These are phyloP conservation scores for Nylanderia fulva DNA, from an alignment of 1,140 invertebrate species.

Conservation along the genomic window DNA sequence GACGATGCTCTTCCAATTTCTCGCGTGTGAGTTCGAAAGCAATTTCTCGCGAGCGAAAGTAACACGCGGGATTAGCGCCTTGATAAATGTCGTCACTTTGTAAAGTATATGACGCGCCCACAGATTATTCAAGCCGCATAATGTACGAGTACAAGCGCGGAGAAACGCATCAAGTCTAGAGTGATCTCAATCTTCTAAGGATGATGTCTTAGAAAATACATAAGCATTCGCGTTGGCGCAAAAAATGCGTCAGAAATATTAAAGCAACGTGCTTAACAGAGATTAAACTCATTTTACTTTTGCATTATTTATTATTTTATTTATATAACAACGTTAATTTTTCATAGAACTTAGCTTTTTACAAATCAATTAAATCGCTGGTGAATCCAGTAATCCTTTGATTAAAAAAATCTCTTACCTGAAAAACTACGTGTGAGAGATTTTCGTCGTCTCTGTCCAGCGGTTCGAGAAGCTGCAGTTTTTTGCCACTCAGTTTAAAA, in stretches of 20 bases:
- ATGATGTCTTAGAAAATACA: neutral
- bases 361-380: constrained; percentile 8
- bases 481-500: constrained; percentile 94
- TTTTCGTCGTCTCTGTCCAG: constrained; percentile 94
- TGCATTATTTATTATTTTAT: neutral
- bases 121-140: neutral
- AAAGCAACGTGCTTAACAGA: neutral
- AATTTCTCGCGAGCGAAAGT: neutral
- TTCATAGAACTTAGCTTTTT: neutral
- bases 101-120: neutral
- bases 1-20: neutral
- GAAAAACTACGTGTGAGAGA: constrained; percentile 94
- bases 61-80: neutral
- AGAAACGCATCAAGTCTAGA: constrained; percentile 9
- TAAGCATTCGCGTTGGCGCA: neutral
- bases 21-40: neutral
- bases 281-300: neutral
- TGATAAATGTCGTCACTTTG: neutral
- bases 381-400: neutral
- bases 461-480: constrained; percentile 91
- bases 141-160: neutral
- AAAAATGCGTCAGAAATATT: neutral
- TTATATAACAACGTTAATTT: neutral
- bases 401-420: constrained; percentile 87
- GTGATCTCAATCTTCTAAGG: constrained; percentile 15